Evolutionary conservation across 2,113 vertebrate genomes (phyloP).

Genomic region (Oncorhynchus keta): DNA sequence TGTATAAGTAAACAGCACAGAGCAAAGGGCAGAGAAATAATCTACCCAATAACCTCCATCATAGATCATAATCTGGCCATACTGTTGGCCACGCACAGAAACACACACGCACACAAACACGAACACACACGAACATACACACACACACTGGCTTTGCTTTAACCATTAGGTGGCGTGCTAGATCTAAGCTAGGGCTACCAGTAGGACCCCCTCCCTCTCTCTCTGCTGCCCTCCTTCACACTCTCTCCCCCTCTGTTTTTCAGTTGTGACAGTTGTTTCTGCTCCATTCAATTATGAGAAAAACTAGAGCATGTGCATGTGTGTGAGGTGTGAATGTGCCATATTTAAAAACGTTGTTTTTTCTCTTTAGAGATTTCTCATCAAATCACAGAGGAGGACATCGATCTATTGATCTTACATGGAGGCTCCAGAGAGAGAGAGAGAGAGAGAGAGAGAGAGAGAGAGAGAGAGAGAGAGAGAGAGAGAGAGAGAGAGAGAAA

Average conservation of each 20-base stretch:
- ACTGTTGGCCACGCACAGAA: neutral
- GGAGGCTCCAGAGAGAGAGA: neutral
- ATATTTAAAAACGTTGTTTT: neutral
- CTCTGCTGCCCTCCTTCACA: conserved; percentile 27
- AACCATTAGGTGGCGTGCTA: conserved; percentile 54
- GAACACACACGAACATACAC: neutral
- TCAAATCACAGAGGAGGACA: neutral
- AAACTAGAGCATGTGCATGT: neutral
- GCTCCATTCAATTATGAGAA: neutral
- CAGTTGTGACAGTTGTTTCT: neutral
- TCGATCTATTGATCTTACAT: neutral
- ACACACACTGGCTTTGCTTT: neutral
- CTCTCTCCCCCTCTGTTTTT: neutral
- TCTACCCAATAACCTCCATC: too few species aligned
- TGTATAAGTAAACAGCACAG: conserved; percentile 23
- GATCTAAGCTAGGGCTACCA: neutral
- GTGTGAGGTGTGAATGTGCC: neutral
- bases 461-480: neutral
- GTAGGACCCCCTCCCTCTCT: neutral
- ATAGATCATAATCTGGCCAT: too few species aligned
- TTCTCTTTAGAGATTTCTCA: neutral
- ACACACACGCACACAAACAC: neutral
- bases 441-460: too few species aligned
- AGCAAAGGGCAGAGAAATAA: conserved; percentile 53
- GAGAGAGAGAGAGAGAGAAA: neutral